Evolutionary conservation across 2,888 invertebrate species (phyloP).

Genomic region (Cerceris ruficornis): DNA sequence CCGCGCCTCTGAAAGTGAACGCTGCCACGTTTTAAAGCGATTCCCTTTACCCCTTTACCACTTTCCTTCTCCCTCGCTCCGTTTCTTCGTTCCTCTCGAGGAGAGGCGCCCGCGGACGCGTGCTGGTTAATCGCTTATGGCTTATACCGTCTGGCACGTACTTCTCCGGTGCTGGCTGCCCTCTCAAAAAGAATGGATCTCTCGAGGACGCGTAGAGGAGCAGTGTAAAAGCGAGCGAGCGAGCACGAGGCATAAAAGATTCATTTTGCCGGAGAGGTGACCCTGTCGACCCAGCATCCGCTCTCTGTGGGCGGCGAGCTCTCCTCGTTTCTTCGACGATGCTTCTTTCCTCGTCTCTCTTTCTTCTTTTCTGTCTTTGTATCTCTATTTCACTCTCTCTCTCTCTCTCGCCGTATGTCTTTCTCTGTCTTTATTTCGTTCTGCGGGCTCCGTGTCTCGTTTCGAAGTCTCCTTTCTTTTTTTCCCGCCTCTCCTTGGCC

Average conservation of each 20-base stretch:
- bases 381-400: constrained; percentile 5
- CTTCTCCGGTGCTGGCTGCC: background rate
- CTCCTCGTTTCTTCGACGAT: constrained; percentile 7
- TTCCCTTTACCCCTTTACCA: constrained; percentile 5
- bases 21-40: constrained; percentile 32
- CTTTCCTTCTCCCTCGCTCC: background rate
- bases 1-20: background rate
- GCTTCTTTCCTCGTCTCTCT: constrained; percentile 18
- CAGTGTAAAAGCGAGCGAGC: constrained; percentile 54
- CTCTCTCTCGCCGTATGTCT: background rate
- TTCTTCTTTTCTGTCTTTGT: constrained; percentile 27
- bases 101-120: background rate
- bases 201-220: constrained; percentile 43
- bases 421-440: background rate
- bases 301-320: constrained; percentile 65
- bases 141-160: constrained; percentile 2
- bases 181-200: constrained; percentile 34
- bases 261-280: constrained; percentile 68
- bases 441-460: too few relatives aligned
- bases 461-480: constrained; percentile 23
- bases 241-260: constrained; percentile 64
- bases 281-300: constrained; percentile 73
- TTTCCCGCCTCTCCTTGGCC: constrained; percentile 38
- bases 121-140: constrained; percentile 34
- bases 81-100: background rate